Conservation (phyloP, 2,797 vertebrate species). For the Rhinogobio ventralis region DNA sequence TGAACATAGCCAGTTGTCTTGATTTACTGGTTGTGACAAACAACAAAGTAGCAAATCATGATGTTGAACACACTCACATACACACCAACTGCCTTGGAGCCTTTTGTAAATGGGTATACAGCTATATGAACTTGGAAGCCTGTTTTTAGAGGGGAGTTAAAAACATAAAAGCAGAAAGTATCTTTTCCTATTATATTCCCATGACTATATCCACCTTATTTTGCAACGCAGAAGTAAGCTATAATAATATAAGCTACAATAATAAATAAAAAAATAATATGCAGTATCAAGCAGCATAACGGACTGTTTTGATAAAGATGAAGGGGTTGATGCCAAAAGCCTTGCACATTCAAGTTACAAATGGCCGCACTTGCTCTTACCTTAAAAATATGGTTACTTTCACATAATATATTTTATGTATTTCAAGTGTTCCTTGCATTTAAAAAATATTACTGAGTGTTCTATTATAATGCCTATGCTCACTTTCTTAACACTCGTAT, state of each 20-base stretch:
- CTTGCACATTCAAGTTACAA: not conserved
- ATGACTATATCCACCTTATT: not conserved
- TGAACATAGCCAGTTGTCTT: conserved; percentile 17
- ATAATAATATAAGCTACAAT: not conserved
- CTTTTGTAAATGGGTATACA: not conserved
- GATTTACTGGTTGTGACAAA: conserved; percentile 17
- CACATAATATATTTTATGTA: not conserved
- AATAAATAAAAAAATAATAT: not conserved
- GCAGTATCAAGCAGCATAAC: not conserved
- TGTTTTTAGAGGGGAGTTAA: not conserved
- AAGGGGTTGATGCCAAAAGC: not conserved
- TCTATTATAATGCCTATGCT: not conserved
- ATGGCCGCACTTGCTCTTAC: not conserved
- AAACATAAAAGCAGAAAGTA: not conserved
- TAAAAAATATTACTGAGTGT: not conserved
- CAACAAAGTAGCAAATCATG: conserved; percentile 14
- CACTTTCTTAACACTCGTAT: not conserved
- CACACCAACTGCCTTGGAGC: not conserved
- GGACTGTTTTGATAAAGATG: not conserved
- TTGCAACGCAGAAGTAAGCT: not conserved
- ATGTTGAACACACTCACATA: conserved; percentile 8
- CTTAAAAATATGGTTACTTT: not conserved
- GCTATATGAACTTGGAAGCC: not conserved
- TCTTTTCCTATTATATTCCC: not conserved
- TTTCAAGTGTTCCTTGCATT: not conserved